A percentile compares a stretch with the other conserved stretches of the same genome.
These are phyloP conservation scores for Heptranchias perlo DNA, from an alignment of 2,113 vertebrate genomes.

Conservation along the genomic window DNA sequence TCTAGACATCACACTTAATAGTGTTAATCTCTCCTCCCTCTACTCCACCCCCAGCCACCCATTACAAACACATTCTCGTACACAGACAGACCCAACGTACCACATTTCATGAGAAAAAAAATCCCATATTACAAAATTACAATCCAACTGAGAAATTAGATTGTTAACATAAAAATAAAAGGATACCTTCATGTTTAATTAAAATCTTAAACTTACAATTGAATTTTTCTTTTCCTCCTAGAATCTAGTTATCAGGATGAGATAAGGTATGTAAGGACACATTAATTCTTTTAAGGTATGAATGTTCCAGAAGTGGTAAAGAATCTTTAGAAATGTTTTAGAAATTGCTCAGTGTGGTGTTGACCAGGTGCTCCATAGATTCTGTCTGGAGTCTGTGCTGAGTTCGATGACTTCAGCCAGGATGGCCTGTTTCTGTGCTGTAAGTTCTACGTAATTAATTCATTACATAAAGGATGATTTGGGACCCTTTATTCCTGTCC, in stretches of 20 bases:
- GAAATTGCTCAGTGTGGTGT: no score
- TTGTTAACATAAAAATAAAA: not conserved
- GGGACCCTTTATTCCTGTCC: not conserved
- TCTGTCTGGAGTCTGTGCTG: not conserved
- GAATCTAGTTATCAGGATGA: constrained; percentile 2
- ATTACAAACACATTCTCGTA: not conserved
- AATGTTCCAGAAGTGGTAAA: not conserved
- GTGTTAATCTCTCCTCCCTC: not conserved
- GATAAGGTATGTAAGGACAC: not conserved
- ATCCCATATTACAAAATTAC: not conserved
- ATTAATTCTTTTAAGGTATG: not conserved
- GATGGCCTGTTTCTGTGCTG: not conserved
- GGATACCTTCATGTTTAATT: not conserved
- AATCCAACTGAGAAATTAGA: not conserved
- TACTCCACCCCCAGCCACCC: no score
- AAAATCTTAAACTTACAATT: not conserved
- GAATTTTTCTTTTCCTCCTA: not conserved
- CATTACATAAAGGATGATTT: not conserved
- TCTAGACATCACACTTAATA: not conserved
- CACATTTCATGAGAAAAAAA: not conserved
- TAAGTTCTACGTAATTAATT: not conserved
- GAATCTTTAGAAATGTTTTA: not conserved
- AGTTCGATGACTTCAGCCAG: not conserved
- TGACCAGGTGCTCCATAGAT: not conserved
- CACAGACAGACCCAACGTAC: not conserved